Conservation (phyloP, 2,797 vertebrate species). For the Etheostoma nigrum region DNA sequence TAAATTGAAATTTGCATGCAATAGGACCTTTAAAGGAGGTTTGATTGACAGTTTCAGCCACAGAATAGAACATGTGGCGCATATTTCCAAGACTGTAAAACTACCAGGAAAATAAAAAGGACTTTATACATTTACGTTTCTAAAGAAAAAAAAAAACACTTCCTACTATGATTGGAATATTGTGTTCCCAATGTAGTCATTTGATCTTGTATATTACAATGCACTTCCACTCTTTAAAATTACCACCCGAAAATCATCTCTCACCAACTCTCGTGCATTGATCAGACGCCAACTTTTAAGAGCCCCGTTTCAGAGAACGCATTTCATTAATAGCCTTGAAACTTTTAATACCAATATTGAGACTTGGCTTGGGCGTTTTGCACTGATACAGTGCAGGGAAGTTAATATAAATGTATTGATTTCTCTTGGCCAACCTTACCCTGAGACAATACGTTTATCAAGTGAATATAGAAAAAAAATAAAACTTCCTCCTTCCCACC, state of each 20-base stretch:
- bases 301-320: not conserved
- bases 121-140: too few relatives aligned
- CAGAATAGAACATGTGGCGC: too few relatives aligned
- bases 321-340: conserved; percentile 25
- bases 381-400: conserved; percentile 16
- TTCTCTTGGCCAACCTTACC: conserved; percentile 19
- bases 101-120: too few relatives aligned
- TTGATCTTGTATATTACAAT: not conserved
- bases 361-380: conserved; percentile 7
- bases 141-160: not conserved
- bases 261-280: not conserved
- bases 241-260: not conserved
- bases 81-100: too few relatives aligned
- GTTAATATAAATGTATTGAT: conserved; percentile 61
- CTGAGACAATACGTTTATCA: conserved; percentile 45
- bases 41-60: too few relatives aligned
- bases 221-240: not conserved
- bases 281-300: not conserved
- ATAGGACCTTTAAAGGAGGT: too few relatives aligned
- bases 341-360: conserved; percentile 24
- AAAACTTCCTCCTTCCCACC: conserved; percentile 14
- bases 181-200: not conserved
- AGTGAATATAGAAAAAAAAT: conserved; percentile 30
- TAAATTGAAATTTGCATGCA: too few relatives aligned
- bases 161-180: not conserved